Conservation (phyloP, 2,888 invertebrate genomes). For the Odontocolon sp. region DNA sequence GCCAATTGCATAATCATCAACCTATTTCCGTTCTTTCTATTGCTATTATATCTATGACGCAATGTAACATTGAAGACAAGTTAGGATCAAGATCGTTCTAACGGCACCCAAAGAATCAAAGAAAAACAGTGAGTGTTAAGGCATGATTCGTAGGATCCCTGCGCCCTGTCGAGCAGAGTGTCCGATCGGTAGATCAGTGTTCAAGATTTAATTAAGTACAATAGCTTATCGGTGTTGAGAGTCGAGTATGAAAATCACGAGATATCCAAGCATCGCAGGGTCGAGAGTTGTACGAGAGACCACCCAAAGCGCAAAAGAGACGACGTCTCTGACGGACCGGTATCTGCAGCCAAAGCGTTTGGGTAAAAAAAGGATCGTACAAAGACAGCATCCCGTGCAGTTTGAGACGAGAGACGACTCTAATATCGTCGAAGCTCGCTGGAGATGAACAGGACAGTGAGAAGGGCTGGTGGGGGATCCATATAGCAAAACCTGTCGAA, state of each 20-base stretch:
- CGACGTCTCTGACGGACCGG: slow-evolving; percentile 5
- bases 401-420: slow-evolving; percentile 9
- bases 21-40: too few species aligned
- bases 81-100: not conserved
- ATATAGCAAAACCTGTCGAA: slow-evolving; percentile 72
- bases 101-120: not conserved
- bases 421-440: slow-evolving; percentile 31
- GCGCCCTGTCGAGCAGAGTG: not conserved
- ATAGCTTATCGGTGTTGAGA: slow-evolving; percentile 32
- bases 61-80: too few species aligned
- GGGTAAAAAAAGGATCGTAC: not conserved
- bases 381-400: slow-evolving; percentile 2
- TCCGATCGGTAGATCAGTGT: slow-evolving; percentile 48
- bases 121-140: slow-evolving; percentile 11
- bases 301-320: slow-evolving; percentile 54
- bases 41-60: too few species aligned
- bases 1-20: too few species aligned
- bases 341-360: slow-evolving; percentile 22
- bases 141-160: slow-evolving; percentile 45
- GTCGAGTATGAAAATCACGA: slow-evolving; percentile 26
- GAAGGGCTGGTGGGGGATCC: slow-evolving; percentile 44
- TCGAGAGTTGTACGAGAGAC: slow-evolving; percentile 38
- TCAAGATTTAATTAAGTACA: slow-evolving; percentile 36
- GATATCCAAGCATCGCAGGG: slow-evolving; percentile 43
- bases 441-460: not conserved